These are phyloP conservation scores for Mobula hypostoma DNA, from an alignment of 2,113 vertebrate genomes.

Conservation along the genomic window DNA sequence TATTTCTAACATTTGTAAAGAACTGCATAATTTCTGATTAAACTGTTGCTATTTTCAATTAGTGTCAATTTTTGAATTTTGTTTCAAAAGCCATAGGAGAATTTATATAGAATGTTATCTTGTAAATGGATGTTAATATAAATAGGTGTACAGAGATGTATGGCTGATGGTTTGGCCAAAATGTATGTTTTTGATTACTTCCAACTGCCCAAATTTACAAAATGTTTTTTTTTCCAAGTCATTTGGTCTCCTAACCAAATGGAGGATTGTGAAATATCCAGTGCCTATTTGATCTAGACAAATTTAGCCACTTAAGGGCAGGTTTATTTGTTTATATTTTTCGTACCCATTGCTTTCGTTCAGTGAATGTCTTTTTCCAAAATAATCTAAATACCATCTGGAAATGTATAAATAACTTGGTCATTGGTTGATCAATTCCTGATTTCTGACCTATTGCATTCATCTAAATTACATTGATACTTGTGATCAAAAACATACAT, in stretches of 20 bases:
- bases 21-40: constrained; percentile 38
- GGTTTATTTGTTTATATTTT: neutral
- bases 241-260: constrained; percentile 16
- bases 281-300: constrained; percentile 23
- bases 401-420: neutral
- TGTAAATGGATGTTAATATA: constrained; percentile 37
- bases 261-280: neutral
- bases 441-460: neutral
- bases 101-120: constrained; percentile 37
- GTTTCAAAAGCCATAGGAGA: constrained; percentile 38
- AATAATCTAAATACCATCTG: neutral
- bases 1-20: constrained; percentile 38
- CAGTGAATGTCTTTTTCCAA: neutral
- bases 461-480: too few relatives aligned
- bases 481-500: constrained; percentile 37
- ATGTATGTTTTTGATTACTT: constrained; percentile 34
- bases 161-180: constrained; percentile 33
- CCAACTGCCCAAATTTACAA: neutral
- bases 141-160: constrained; percentile 38
- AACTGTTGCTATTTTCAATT: constrained; percentile 38
- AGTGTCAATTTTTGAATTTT: constrained; percentile 36
- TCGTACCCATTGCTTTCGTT: neutral
- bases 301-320: neutral
- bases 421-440: neutral
- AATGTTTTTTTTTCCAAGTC: neutral